phyloP scores from a whole-genome alignment of 2,888 invertebrate genomes.

The Caenorhabditis japonica region DNA sequence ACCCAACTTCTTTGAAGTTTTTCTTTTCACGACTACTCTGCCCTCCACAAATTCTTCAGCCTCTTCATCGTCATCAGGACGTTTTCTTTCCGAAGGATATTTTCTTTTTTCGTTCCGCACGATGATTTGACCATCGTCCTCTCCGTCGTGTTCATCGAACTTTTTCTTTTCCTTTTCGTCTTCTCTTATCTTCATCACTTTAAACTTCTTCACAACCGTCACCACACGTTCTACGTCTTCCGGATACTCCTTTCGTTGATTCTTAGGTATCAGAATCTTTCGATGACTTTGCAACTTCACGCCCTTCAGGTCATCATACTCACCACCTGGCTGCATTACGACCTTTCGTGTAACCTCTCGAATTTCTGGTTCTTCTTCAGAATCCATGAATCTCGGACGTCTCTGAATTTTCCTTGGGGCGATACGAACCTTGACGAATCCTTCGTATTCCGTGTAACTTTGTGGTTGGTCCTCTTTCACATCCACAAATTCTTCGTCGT shows the following conservation, averaged over 20 bases:
- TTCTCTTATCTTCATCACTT: constrained; percentile 18
- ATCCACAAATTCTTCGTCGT: constrained; percentile 33
- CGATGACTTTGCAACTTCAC: constrained; percentile 23
- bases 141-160: constrained; percentile 16
- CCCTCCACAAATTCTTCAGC: constrained; percentile 11
- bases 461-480: constrained; percentile 30
- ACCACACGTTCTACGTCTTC: constrained; percentile 28
- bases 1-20: constrained; percentile 25
- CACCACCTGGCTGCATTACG: constrained; percentile 16
- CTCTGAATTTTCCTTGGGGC: constrained; percentile 16
- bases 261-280: constrained; percentile 11
- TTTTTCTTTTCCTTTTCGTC: constrained; percentile 20
- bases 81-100: constrained; percentile 2
- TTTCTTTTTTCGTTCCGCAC: constrained; percentile 18
- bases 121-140: constrained; percentile 25
- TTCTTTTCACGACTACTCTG: constrained; percentile 31
- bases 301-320: constrained; percentile 35
- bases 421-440: constrained; percentile 27
- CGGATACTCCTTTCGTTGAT: not conserved
- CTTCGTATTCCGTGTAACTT: constrained; percentile 31
- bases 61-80: constrained; percentile 16
- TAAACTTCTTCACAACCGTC: constrained; percentile 33
- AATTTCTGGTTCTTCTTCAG: constrained; percentile 29
- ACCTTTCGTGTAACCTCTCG: constrained; percentile 29
- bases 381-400: constrained; percentile 14